Percentiles rank a stretch among this genome's conserved stretches.
phyloP scores from a whole-genome alignment of 2,797 vertebrate genomes.

The Loris lydekkerianus region DNA sequence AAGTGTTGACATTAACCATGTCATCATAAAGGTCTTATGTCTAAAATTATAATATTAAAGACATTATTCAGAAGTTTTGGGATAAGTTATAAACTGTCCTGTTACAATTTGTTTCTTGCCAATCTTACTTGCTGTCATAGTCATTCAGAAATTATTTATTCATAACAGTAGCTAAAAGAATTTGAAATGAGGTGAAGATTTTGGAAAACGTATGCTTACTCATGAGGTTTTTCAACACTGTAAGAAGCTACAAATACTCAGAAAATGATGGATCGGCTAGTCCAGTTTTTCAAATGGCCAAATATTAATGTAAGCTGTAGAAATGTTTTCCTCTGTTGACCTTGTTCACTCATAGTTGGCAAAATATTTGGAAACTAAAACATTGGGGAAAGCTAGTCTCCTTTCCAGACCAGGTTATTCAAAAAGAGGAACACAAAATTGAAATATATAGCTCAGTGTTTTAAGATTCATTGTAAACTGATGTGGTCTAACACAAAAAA shows the following conservation, averaged over 20 bases:
- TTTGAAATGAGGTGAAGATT: constrained; percentile 64
- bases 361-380: constrained; percentile 80
- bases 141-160: constrained; percentile 30
- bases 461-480: constrained; percentile 22
- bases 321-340: constrained; percentile 75
- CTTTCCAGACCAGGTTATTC: constrained; percentile 67
- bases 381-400: constrained; percentile 58
- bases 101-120: constrained; percentile 35
- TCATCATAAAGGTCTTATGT: background rate
- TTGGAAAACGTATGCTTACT: constrained; percentile 59
- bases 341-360: constrained; percentile 74
- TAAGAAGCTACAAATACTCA: constrained; percentile 68
- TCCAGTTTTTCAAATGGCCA: constrained; percentile 71
- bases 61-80: background rate
- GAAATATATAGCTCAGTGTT: constrained; percentile 5
- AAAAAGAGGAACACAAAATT: constrained; percentile 52
- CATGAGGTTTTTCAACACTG: constrained; percentile 53
- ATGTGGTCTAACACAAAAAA: background rate
- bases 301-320: constrained; percentile 71
- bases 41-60: constrained; percentile 6
- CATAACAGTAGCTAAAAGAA: constrained; percentile 36
- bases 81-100: background rate
- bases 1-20: constrained; percentile 19
- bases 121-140: background rate
- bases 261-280: constrained; percentile 64